phyloP scores from a whole-genome alignment of 2,113 vertebrate genomes.

The Zootoca vivipara region DNA sequence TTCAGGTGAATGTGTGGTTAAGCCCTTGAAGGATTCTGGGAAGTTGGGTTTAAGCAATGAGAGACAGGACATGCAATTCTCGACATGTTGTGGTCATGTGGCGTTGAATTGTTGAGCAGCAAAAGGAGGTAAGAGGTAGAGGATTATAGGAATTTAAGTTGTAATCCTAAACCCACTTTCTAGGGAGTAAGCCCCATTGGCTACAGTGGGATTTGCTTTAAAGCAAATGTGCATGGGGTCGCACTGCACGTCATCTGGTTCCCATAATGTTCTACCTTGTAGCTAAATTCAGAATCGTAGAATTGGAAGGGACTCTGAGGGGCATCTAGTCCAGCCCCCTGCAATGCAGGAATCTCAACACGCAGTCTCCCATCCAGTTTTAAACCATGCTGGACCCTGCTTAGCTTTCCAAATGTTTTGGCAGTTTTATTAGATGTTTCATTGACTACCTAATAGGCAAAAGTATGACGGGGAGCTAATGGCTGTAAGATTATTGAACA shows the following conservation, averaged over 20 bases:
- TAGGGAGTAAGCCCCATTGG: background rate
- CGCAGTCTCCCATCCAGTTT: no score
- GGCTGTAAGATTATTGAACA: background rate
- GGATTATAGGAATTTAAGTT: background rate
- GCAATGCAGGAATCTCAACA: no score
- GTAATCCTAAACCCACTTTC: background rate
- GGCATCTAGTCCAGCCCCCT: no score
- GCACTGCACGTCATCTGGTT: background rate
- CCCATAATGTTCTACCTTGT: background rate
- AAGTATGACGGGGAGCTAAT: background rate
- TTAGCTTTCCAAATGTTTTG: no score
- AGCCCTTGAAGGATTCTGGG: background rate
- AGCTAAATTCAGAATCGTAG: background rate
- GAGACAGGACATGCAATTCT: background rate
- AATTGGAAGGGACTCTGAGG: no score
- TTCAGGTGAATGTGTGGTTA: constrained; percentile 1
- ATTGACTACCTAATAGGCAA: background rate
- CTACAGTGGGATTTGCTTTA: background rate
- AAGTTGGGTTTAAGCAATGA: constrained; percentile 18
- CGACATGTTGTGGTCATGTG: background rate
- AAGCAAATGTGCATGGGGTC: background rate
- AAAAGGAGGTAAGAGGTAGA: background rate
- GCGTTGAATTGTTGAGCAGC: constrained; percentile 1
- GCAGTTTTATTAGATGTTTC: background rate
- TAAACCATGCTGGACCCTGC: no score